Base-by-base conservation (phyloP, 2,797 vertebrate genomes). In the Echiichthys vipera region DNA sequence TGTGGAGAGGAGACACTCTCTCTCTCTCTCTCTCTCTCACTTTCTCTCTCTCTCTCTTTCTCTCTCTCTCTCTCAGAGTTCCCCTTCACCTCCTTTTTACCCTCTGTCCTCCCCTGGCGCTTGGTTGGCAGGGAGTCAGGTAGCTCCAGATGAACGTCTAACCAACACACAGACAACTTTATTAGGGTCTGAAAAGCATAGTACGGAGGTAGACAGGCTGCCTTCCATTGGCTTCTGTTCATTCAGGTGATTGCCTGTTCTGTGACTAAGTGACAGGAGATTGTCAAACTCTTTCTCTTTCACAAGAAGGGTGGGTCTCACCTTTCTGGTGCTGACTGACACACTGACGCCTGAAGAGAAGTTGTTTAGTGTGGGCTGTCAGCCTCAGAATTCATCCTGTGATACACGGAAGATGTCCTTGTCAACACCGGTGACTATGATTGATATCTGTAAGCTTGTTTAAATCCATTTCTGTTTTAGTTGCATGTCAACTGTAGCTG, bases 41-140 rank as follows among this genome's bases (percentile, higher is more conserved):
- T 39, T 63, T 78, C 78, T 81, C 84, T 59, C 22, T 61, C 42
- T 36, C 65, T 78, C 39, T 62, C 58, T 86, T 74, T 83, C 84
- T 80, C 82, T 49, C 56, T 56, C 61, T 84, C 78, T 80, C 84
- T 61, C 25, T 49, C 32, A 37, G 64, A 76, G 65, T 66, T 71
- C 72, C 84, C 78, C 59, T 56, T 90, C 66, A 77, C 68, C 75
- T 80, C 71, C 59, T 45, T 84, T 69, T 74, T 74, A 58, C 66
- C 57, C 69, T 71, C 56, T 78, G 78, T 87, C 79, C 84, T 75
- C 62, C 42, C 58, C 86, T 71, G 80, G 89, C 61, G 71, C 49
- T 63, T 13, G 61, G 78, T 90, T 95, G 94, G 93, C 94, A 82
- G 58, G 50, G 67, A 75, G 88, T 93, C 92, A 93, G 54, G 55